Evolutionary conservation across 92 coral and sea anemone genomes (phyloP).

Genomic region (Plumapathes pennacea): DNA sequence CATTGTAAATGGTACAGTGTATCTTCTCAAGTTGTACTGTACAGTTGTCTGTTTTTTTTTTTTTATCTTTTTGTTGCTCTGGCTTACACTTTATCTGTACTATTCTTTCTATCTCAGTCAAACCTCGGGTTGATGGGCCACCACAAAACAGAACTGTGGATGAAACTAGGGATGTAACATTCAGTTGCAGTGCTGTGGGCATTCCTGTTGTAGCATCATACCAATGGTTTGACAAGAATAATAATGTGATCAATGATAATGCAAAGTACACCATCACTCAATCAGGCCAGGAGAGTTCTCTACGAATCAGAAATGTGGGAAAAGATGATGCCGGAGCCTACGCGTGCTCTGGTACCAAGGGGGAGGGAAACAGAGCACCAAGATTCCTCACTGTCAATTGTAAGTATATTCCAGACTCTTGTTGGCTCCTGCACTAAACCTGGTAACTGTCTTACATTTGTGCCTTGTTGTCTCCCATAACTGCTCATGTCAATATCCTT

Average conservation of each 20-base stretch:
- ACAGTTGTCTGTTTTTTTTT: background rate
- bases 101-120: slow-evolving; percentile 3
- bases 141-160: slow-evolving; percentile 7
- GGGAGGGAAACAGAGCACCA: slow-evolving; percentile 31
- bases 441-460: background rate
- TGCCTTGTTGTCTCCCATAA: background rate
- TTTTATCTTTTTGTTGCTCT: background rate
- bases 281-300: background rate
- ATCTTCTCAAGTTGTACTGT: too few relatives aligned
- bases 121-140: slow-evolving; percentile 17
- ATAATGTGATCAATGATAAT: background rate
- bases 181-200: slow-evolving; percentile 24
- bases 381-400: slow-evolving; percentile 34
- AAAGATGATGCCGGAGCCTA: slow-evolving; percentile 36
- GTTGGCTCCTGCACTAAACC: too few relatives aligned
- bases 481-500: background rate
- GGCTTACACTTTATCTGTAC: too few relatives aligned
- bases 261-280: background rate
- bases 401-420: slow-evolving; percentile 4
- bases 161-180: slow-evolving; percentile 1
- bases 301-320: slow-evolving; percentile 11
- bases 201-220: slow-evolving; percentile 17
- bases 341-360: slow-evolving; percentile 56
- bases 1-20: too few relatives aligned
- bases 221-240: slow-evolving; percentile 10